phyloP scores from a whole-genome alignment of 2,888 invertebrate genomes.

The Zeuzera pyrina region DNA sequence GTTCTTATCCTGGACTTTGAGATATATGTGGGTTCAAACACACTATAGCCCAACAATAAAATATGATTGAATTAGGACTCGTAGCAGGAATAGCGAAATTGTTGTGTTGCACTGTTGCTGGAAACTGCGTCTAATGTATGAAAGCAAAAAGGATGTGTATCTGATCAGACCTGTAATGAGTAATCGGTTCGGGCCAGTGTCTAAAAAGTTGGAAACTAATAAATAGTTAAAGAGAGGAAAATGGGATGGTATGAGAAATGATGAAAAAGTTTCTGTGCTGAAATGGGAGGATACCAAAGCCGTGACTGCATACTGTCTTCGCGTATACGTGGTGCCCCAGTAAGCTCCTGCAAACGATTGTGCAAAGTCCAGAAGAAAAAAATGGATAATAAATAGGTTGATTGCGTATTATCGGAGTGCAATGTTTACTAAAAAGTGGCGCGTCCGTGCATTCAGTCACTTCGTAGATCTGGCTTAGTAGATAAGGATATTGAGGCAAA shows the following conservation, averaged over 20 bases:
- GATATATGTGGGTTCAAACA: slow-evolving; percentile 17
- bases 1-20: slow-evolving; percentile 23
- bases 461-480: slow-evolving; percentile 19
- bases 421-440: too few species aligned
- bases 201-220: slow-evolving; percentile 16
- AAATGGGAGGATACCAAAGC: slow-evolving; percentile 18
- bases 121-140: slow-evolving; percentile 13
- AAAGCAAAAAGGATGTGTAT: too few species aligned
- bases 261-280: slow-evolving; percentile 21
- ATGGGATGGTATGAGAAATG: slow-evolving; percentile 18
- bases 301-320: slow-evolving; percentile 21
- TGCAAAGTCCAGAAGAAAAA: slow-evolving; percentile 15
- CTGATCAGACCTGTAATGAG: too few species aligned
- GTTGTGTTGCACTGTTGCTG: slow-evolving; percentile 12
- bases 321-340: slow-evolving; percentile 17
- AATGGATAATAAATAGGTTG: too few species aligned
- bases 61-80: not conserved
- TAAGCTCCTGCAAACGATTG: slow-evolving; percentile 18
- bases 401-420: too few species aligned
- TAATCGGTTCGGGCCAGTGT: too few species aligned
- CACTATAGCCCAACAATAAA: too few species aligned
- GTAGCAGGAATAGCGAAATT: slow-evolving; percentile 7
- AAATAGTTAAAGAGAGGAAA: slow-evolving; percentile 16
- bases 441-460: too few species aligned
- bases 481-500: slow-evolving; percentile 13